Evolutionary conservation across 2,113 vertebrate species (phyloP).

Genomic region (Turdus rufiventris): DNA sequence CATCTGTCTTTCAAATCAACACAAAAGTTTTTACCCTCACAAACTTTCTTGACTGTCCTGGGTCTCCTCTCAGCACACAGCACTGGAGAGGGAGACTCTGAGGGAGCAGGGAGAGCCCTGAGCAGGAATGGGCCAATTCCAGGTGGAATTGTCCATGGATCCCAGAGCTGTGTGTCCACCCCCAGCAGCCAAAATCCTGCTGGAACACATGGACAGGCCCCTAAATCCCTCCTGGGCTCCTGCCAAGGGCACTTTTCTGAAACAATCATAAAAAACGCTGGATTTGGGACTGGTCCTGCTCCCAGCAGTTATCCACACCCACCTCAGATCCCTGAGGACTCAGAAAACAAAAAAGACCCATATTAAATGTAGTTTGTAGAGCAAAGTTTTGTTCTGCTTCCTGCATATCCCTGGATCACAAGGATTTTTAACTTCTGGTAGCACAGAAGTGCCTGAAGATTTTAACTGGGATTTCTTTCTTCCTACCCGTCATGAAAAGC

Average conservation of each 20-base stretch:
- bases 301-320: background rate
- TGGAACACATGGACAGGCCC: background rate
- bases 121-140: background rate
- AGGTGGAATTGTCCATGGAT: background rate
- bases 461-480: background rate
- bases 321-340: background rate
- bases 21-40: background rate
- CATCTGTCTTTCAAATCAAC: too few species aligned
- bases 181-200: background rate
- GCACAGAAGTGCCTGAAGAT: background rate
- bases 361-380: background rate
- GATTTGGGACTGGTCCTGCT: background rate
- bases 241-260: background rate
- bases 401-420: fast-evolving
- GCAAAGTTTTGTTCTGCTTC: background rate
- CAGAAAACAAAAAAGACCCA: background rate
- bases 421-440: background rate
- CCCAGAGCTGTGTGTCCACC: background rate
- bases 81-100: fast-evolving
- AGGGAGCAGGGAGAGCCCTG: background rate
- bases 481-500: background rate
- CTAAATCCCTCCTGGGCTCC: background rate
- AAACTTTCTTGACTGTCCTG: background rate
- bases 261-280: fast-evolving
- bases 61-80: background rate